These are phyloP conservation scores for Cromileptes altivelis DNA, from an alignment of 2,113 vertebrate species.

Conservation along the genomic window DNA sequence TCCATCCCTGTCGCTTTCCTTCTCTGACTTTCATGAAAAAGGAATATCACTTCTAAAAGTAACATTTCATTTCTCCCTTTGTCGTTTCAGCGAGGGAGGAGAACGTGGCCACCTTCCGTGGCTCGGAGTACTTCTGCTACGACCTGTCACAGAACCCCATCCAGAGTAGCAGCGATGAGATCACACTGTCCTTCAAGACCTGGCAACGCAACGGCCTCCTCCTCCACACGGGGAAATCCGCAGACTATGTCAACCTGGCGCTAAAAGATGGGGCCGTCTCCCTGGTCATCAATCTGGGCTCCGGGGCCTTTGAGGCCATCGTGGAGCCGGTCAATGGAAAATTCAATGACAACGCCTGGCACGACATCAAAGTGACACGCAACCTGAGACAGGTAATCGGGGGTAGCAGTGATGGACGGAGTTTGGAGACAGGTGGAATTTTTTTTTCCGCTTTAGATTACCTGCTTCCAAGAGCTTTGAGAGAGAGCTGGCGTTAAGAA, in stretches of 20 bases:
- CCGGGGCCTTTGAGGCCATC: slow-evolving; percentile 98
- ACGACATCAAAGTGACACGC: slow-evolving; percentile 98
- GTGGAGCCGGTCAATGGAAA: slow-evolving; percentile 98
- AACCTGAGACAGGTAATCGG: slow-evolving; percentile 99
- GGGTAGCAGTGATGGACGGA: slow-evolving; percentile 65
- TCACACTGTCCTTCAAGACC: slow-evolving; percentile 98
- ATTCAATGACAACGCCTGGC: slow-evolving; percentile 99
- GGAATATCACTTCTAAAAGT: background rate
- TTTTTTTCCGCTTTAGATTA: slow-evolving; percentile 47
- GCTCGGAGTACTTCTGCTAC: slow-evolving; percentile 98
- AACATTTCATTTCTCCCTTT: background rate
- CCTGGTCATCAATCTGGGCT: slow-evolving; percentile 98
- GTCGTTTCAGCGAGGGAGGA: slow-evolving; percentile 91
- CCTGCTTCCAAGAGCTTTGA: slow-evolving; percentile 62
- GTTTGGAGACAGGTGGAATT: slow-evolving; percentile 49
- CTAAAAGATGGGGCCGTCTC: slow-evolving; percentile 97
- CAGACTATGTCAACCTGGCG: slow-evolving; percentile 98
- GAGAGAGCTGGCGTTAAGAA: slow-evolving; percentile 66
- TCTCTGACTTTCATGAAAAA: background rate
- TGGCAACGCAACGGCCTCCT: slow-evolving; percentile 98
- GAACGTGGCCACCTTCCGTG: slow-evolving; percentile 97
- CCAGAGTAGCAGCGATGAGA: slow-evolving; percentile 99
- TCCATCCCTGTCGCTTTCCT: too few relatives aligned
- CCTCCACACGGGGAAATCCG: slow-evolving; percentile 98
- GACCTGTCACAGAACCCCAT: slow-evolving; percentile 98